A percentile compares a stretch with the other conserved stretches of the same genome.
phyloP scores from a whole-genome alignment of 2,797 vertebrate species.

The Cirrhinus molitorella region DNA sequence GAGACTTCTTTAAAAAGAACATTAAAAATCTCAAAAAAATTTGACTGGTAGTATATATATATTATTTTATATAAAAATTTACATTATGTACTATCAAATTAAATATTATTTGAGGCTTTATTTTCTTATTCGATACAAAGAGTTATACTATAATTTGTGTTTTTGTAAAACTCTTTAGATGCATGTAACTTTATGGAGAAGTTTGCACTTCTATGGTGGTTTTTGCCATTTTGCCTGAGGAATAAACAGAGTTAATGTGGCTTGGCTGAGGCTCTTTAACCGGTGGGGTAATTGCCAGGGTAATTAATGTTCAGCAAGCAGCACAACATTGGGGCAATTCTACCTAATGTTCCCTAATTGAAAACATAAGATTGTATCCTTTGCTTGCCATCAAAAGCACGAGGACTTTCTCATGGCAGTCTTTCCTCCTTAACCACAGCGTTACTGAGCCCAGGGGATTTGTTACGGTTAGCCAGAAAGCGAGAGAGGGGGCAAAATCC shows the following conservation, averaged over 20 bases:
- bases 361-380: constrained; percentile 73
- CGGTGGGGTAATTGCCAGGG: constrained; percentile 70
- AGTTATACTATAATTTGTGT: background rate
- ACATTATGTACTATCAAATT: background rate
- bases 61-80: background rate
- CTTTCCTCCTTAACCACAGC: constrained; percentile 47
- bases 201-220: constrained; percentile 1
- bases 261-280: constrained; percentile 63
- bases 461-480: constrained; percentile 54
- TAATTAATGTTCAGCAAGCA: constrained; percentile 74
- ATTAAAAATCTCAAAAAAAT: too few relatives aligned
- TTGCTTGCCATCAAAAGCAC: constrained; percentile 60
- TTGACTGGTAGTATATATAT: too few relatives aligned
- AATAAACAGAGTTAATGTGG: constrained; percentile 70
- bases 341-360: constrained; percentile 71
- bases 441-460: constrained; percentile 54
- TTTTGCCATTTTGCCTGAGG: constrained; percentile 58
- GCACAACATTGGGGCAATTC: constrained; percentile 60
- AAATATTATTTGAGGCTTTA: too few relatives aligned
- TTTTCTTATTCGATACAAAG: background rate
- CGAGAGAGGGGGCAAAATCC: constrained; percentile 42
- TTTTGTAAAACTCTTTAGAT: constrained; percentile 11
- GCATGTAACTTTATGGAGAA: background rate
- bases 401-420: constrained; percentile 55
- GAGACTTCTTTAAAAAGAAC: too few relatives aligned